phyloP scores from a whole-genome alignment of 2,113 vertebrate genomes.

The Atherinomorus stipes region DNA sequence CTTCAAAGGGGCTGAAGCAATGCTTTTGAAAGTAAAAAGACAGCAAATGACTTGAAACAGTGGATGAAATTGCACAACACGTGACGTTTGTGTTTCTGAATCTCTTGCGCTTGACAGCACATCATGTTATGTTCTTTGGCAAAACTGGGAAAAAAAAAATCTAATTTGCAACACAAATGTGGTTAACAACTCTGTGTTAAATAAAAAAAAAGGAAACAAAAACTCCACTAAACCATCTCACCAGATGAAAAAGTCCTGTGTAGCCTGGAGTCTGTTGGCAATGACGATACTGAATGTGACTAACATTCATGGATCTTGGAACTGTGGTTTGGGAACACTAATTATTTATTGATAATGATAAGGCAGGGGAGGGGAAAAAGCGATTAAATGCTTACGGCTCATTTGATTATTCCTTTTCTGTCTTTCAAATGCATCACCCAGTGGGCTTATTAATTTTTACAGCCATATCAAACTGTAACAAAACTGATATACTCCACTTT shows the following conservation, averaged over 20 bases:
- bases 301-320: conserved; percentile 58
- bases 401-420: conserved; percentile 43
- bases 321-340: conserved; percentile 67
- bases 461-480: conserved; percentile 33
- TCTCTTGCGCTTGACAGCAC: conserved; percentile 48
- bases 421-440: conserved; percentile 53
- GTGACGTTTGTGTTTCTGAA: conserved; percentile 52
- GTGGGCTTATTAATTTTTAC: conserved; percentile 61
- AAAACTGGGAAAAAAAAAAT: conserved; percentile 23
- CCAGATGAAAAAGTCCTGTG: conserved; percentile 42
- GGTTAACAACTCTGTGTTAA: conserved; percentile 34
- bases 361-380: conserved; percentile 15
- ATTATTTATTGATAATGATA: conserved; percentile 72
- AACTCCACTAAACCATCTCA: conserved; percentile 39
- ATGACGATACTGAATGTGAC: conserved; percentile 46
- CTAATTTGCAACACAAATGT: conserved; percentile 68
- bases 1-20: conserved; percentile 62
- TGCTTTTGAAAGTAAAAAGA: conserved; percentile 62
- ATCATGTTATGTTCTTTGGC: conserved; percentile 60
- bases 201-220: conserved; percentile 34
- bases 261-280: conserved; percentile 46
- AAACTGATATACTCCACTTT: conserved; percentile 29
- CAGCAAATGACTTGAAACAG: conserved; percentile 67
- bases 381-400: conserved; percentile 21
- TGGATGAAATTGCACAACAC: conserved; percentile 63